Base-by-base conservation (phyloP, 2,888 invertebrate species). In the Zeuzera pyrina region DNA sequence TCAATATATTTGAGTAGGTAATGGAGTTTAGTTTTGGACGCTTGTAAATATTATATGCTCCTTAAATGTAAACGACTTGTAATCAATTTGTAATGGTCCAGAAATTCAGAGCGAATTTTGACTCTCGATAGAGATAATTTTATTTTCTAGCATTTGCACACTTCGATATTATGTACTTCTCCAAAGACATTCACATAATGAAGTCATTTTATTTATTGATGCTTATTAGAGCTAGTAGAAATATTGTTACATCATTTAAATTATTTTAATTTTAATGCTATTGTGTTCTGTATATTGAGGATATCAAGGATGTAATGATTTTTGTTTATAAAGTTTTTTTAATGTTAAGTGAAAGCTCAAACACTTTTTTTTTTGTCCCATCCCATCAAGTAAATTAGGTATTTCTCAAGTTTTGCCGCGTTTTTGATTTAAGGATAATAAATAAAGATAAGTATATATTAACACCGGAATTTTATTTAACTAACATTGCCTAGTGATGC, bases 121-220 rank as follows among this genome's bases (percentile, higher is more conserved):
- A 29, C 21, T 22, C 22, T 7, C 26, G 26, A 11, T 26, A 26
- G 11, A 29, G 12, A 32, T 19, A 35, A 31, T 29, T 15, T 5
- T 2, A 25, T 30, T n/a, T 19, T 19, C 19, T 19, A 19, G 5
- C 19, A 26, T 23, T 34, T 34, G 34, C 43, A 37, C 41, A 52
- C 45, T 30, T 43, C 30, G 47, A 8, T 19, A n/a, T n/a, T n/a
- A n/a, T n/a, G 19, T 7, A 47, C 39, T 43, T 45, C 52, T 58
- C 62, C 59, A 74, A 73, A 74, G 74, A 71, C 55, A 66, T 61
- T 63, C 66, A 68, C 61, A 58, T 57, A 63, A 72, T 62, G 56
- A 74, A 76, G 71, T 77, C 70, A 70, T 67, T 62, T 71, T 76
- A 78, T 78, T 77, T 79, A 78, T 79, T 78, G 69, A 76, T 60